Evolutionary conservation across 2,797 vertebrate species (phyloP).

Genomic region (Pantherophis vulpinus): DNA sequence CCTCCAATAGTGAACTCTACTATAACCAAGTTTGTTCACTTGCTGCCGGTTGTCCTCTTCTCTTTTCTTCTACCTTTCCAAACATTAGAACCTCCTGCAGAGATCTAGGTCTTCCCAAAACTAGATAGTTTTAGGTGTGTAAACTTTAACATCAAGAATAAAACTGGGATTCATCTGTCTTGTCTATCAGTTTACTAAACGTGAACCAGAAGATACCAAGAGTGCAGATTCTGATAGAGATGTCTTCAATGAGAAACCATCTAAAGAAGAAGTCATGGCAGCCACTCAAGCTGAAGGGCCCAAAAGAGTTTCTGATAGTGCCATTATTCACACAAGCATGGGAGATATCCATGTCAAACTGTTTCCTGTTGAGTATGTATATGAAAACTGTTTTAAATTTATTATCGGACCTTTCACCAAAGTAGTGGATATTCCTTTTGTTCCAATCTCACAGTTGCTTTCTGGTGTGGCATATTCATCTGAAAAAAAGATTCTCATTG

Average conservation of each 20-base stretch:
- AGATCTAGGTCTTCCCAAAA: not conserved
- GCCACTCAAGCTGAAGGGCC: conserved; percentile 98
- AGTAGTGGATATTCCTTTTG: not conserved
- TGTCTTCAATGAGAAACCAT: conserved; percentile 98
- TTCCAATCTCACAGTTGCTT: not conserved
- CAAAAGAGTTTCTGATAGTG: conserved; percentile 95
- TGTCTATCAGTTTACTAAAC: conserved; percentile 86
- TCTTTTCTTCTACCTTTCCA: not conserved
- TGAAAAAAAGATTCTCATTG: not conserved
- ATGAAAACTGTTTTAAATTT: conserved; percentile 6
- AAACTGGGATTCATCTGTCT: not conserved
- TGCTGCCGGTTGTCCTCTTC: not conserved
- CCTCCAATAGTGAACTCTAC: not conserved
- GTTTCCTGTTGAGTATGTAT: conserved; percentile 95
- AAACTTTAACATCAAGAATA: not conserved
- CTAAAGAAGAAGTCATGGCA: conserved; percentile 99
- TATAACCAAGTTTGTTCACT: not conserved
- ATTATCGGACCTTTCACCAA: not conserved
- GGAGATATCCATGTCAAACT: conserved; percentile 97
- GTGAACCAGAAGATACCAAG: conserved; percentile 97
- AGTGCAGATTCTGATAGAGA: conserved; percentile 96
- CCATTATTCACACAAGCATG: conserved; percentile 98
- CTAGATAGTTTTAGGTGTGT: not conserved
- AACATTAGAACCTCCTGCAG: not conserved
- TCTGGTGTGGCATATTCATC: not conserved